phyloP scores from a whole-genome alignment of 2,797 vertebrate genomes.

The Xiphorhynchus erythropygius region DNA sequence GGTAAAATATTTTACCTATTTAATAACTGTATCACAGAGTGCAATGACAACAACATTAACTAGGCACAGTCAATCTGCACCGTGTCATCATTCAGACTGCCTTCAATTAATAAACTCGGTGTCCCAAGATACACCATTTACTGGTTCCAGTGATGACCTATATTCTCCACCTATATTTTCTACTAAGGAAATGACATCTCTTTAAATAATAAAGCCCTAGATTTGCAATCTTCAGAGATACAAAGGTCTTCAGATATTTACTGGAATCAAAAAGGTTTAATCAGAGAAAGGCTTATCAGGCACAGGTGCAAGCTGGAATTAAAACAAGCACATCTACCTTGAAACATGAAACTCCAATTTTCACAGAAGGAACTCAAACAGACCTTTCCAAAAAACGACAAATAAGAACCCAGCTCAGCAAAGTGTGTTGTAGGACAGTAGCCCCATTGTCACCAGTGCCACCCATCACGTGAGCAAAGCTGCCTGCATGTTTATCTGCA shows the following conservation, averaged over 20 bases:
- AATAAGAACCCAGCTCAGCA: neutral
- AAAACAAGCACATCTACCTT: neutral
- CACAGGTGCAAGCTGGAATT: neutral
- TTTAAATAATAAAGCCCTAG: slow-evolving; percentile 58
- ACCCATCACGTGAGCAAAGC: neutral
- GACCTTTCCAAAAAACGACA: neutral
- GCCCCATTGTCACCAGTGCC: neutral
- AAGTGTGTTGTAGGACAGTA: neutral
- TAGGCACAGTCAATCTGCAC: slow-evolving; percentile 57
- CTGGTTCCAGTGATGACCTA: slow-evolving; percentile 37
- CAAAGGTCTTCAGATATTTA: slow-evolving; percentile 38
- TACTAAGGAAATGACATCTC: neutral
- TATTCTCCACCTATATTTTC: slow-evolving; percentile 50
- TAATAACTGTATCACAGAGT: slow-evolving; percentile 77
- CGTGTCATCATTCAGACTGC: slow-evolving; percentile 26
- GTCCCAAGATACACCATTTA: slow-evolving; percentile 44
- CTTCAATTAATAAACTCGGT: slow-evolving; percentile 56
- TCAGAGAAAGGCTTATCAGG: neutral
- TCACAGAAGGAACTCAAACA: neutral
- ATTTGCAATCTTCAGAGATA: slow-evolving; percentile 30
- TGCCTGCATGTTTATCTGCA: slow-evolving; percentile 16
- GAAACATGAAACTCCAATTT: neutral
- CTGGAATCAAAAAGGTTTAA: slow-evolving; percentile 29
- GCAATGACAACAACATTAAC: slow-evolving; percentile 78
- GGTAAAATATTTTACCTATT: slow-evolving; percentile 81